Base-by-base conservation (phyloP, 1,140 invertebrate genomes). In the Pollicipes pollicipes region DNA sequence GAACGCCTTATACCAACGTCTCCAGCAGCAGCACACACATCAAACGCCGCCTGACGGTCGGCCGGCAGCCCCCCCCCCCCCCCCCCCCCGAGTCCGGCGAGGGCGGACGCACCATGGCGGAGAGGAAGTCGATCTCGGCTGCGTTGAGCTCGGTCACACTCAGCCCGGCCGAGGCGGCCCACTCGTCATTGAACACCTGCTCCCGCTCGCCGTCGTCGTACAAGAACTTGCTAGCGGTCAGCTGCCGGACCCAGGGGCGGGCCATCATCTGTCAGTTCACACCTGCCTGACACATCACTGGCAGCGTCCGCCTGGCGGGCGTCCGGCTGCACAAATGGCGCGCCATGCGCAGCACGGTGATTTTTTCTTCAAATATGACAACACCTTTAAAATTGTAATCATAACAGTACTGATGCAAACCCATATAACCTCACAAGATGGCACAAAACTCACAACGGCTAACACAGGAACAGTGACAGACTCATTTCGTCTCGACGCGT, bases 151-250 rank as follows among this genome's bases (percentile, higher is more conserved):
- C 84, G 68, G 85, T 82, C 16, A 88, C 78, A 69, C 87, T 85
- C 69, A 95, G 80, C 71, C 88, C 85, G 16, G 86, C 88, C 30
- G 90, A 89, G 63, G 84, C 82, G 58, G 93, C 92, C 93, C 93
- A 97, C 82, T 94, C 90, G 70, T 85, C 84, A 77, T 93, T 88
- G 76, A 89, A 88, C 69, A 95, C 90, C 79, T 91, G 89, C 77
- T 91, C 90, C 74, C 90, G 87, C 81, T 91, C 89, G 69, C 93
- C 93, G 79, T 93, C 89, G 78, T 95, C 94, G 78, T 92, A 88
- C 75, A 96, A 82, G 80, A 93, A 96, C 83, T 97, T 97, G 76
- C 90, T 93, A 31, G 93, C 93, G 76, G 97, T 88, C 88, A 97
- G 90, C 94, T 97, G 77, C 28, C 83, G 79, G 75, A 76, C 75